Conservation (phyloP, 2,113 vertebrate species). For the Podilymbus podiceps region DNA sequence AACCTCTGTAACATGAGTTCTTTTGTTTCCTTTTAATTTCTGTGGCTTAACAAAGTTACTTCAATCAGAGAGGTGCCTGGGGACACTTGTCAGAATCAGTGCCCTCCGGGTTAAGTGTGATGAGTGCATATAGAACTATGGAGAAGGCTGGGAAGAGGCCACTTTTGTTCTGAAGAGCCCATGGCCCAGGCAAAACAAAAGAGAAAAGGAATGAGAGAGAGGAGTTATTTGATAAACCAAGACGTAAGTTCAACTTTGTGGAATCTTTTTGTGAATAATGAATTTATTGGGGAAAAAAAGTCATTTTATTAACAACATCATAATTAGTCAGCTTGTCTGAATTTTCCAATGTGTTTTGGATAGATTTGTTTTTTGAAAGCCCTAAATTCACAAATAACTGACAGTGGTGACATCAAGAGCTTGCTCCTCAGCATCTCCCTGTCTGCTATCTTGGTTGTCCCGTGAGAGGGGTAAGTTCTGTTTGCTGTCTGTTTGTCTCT, state of each 20-base stretch:
- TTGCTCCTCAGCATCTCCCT: neutral
- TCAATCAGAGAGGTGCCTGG: neutral
- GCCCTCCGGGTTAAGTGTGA: neutral
- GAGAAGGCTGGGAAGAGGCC: neutral
- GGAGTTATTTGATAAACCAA: neutral
- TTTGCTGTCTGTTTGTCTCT: neutral
- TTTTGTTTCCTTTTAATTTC: neutral
- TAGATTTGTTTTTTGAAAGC: neutral
- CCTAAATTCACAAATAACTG: neutral
- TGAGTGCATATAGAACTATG: neutral
- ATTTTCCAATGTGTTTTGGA: neutral
- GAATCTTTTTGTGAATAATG: neutral
- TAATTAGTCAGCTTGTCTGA: neutral
- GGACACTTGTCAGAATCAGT: neutral
- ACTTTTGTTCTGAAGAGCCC: neutral
- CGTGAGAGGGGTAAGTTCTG: neutral
- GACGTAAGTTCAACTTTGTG: neutral
- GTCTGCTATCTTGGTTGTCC: fast-evolving
- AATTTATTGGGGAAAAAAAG: neutral
- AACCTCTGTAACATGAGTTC: neutral
- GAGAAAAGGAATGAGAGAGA: neutral
- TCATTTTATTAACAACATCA: neutral
- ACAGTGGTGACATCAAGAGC: neutral
- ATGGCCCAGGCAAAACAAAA: neutral
- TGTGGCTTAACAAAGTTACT: neutral